Evolutionary conservation across 1,140 invertebrate species (phyloP).

Genomic region (Vollenhovia emeryi): DNA sequence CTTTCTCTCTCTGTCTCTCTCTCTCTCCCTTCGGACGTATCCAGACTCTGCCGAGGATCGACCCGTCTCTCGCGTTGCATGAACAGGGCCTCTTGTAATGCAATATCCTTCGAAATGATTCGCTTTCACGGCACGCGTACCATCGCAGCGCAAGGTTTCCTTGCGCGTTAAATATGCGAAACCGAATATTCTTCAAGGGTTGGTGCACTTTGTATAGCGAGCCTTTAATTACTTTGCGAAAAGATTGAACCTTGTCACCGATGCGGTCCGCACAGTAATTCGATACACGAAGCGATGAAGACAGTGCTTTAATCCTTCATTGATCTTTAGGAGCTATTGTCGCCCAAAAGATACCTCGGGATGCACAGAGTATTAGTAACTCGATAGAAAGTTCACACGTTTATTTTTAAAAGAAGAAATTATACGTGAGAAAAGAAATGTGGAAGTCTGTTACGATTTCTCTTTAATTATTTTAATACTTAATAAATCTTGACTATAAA

Average conservation of each 20-base stretch:
- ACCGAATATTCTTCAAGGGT: conserved; percentile 34
- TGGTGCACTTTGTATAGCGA: conserved; percentile 14
- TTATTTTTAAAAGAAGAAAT: background rate
- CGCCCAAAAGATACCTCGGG: background rate
- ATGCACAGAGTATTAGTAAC: background rate
- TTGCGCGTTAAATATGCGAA: conserved; percentile 49
- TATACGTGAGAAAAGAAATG: background rate
- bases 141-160: conserved; percentile 19
- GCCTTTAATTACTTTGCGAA: conserved; percentile 46
- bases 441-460: background rate
- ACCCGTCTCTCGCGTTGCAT: conserved; percentile 40
- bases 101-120: conserved; percentile 59
- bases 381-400: background rate
- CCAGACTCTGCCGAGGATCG: conserved; percentile 18
- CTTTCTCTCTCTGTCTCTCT: background rate
- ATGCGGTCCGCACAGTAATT: conserved; percentile 38
- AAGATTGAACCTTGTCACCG: conserved; percentile 37
- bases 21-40: background rate
- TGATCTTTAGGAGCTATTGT: conserved; percentile 9
- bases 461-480: background rate
- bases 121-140: conserved; percentile 47
- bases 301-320: conserved; percentile 15
- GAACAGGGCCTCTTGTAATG: conserved; percentile 48
- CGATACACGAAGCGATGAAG: background rate
- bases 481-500: background rate